Evolutionary conservation across 2,113 vertebrate genomes (phyloP), one percentile per base, ranked within the genome.

Genomic region (Empidonax traillii): DNA sequence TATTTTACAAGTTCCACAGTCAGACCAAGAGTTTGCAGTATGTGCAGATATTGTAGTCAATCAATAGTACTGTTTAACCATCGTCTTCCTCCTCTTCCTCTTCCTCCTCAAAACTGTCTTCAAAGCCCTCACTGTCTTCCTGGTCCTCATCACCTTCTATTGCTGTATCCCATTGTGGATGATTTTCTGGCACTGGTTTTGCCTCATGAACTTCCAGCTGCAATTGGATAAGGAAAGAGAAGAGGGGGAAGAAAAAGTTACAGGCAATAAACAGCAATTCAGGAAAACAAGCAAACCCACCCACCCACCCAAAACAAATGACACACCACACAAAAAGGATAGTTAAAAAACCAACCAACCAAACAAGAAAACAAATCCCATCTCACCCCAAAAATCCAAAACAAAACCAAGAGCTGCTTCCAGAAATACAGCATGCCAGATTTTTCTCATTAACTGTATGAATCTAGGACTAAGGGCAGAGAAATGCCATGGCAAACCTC

Each of bases 131-230:
- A 3, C 99, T 99, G 97, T 99, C 99, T 90, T 99, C 99, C 96
- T 99, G 99, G 98, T 99, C 99, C 96, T 99, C 99, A 83, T 99
- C 99, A 68, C 99, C 99, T 94, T 99, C 99, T 97, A 99, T 98
- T 11, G 99, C 98, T 97, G 99, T 99, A 96, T 99, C 99, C 99
- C 99, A 99, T 63, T 99, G 99, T 1, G 99, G 99, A 91, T 99
- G 99, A 97, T 99, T 99, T 97, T 99, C 99, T 96, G 99, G 96
- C 97, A 99, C 98, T 93, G 99, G 99, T 97, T 99, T 99, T 82
- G 99, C 99, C 97, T 99, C 99, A 12, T 99, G 99, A 94, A 99
- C 99, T 97, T 99, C 99, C 98, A 99, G 96, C 99, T 99, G 67
- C 8, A 93, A 83, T 94, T 68, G 14, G 9, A 37, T 39, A 85